Conservation (phyloP, 2,888 invertebrate genomes). For the Pantelozetes paolii region DNA sequence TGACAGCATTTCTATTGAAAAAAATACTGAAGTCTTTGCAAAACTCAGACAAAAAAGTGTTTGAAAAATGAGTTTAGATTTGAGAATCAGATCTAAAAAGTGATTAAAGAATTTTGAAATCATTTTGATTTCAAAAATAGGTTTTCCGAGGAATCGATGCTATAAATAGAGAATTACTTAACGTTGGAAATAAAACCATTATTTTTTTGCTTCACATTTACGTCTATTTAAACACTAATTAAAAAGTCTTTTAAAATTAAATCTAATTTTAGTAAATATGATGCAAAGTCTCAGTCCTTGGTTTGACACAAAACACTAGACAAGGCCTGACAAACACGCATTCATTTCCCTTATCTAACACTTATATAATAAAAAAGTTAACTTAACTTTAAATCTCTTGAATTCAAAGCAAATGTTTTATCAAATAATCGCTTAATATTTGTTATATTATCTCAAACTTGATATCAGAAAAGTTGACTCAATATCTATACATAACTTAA, state of each 20-base stretch:
- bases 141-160: background rate
- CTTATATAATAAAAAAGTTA: background rate
- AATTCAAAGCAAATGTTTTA: too few species aligned
- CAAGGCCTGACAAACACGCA: background rate
- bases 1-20: background rate
- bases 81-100: background rate
- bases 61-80: background rate
- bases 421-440: too few species aligned
- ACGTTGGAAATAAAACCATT: background rate
- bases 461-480: too few species aligned
- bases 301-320: constrained; percentile 8
- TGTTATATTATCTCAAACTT: too few species aligned
- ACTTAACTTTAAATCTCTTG: background rate
- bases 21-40: background rate
- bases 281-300: background rate
- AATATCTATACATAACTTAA: too few species aligned
- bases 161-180: background rate
- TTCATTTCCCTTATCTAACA: background rate
- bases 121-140: background rate
- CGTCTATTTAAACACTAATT: background rate
- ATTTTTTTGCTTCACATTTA: background rate
- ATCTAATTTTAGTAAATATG: background rate
- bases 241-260: background rate
- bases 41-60: background rate
- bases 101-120: background rate